Evolutionary conservation across 2,113 vertebrate genomes (phyloP).

Genomic region (Athene cunicularia): DNA sequence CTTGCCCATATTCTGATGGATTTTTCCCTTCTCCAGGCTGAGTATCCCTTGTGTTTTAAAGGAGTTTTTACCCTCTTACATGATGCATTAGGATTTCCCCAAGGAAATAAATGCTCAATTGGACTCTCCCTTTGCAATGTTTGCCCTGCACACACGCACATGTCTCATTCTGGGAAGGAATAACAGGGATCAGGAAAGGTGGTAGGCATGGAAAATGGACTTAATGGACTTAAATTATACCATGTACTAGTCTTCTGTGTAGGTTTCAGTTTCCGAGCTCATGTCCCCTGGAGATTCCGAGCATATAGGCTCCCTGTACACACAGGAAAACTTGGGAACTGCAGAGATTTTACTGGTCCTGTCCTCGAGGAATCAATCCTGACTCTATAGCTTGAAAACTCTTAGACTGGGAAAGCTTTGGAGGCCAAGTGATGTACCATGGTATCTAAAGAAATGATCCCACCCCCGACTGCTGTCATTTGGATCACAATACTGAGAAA

Average conservation of each 20-base stretch:
- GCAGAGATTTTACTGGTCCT: not conserved
- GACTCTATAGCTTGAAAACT: not conserved
- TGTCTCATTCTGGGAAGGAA: not conserved
- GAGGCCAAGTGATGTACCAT: not conserved
- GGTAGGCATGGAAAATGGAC: too few species aligned
- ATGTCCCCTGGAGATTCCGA: accelerated
- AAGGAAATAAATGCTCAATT: accelerated
- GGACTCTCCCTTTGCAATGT: not conserved
- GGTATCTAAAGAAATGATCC: not conserved
- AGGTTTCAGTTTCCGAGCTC: not conserved
- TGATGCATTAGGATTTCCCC: not conserved
- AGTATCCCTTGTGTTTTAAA: not conserved
- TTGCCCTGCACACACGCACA: not conserved
- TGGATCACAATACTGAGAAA: not conserved
- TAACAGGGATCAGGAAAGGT: not conserved
- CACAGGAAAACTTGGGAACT: not conserved
- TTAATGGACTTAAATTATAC: not conserved
- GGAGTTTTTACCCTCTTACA: not conserved
- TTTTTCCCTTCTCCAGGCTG: not conserved
- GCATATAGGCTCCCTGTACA: not conserved
- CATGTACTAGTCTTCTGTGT: not conserved
- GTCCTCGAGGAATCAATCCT: not conserved
- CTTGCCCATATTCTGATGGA: not conserved
- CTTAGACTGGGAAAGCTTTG: not conserved
- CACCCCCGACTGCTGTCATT: accelerated